Conservation (phyloP, 2,113 vertebrate genomes). For the Rousettus leschenaultii region DNA sequence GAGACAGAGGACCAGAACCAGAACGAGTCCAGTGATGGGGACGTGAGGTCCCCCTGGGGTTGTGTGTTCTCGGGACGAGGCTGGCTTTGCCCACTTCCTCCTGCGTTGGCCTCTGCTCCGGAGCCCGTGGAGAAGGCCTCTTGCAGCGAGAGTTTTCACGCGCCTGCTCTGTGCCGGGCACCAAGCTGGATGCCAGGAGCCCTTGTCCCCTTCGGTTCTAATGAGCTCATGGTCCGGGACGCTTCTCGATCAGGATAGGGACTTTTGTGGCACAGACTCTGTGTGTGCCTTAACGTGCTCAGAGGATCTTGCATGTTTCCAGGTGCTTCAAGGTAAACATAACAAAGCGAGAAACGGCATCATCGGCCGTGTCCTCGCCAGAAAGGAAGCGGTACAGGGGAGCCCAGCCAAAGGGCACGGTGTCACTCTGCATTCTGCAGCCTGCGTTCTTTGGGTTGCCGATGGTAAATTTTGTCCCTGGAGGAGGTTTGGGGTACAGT, state of each 20-base stretch:
- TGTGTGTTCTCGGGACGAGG: fast-evolving
- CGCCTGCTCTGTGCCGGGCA: fast-evolving
- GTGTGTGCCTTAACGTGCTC: background rate
- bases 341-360: background rate
- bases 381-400: background rate
- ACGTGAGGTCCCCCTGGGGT: background rate
- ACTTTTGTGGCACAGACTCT: too few species aligned
- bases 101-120: background rate
- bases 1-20: background rate
- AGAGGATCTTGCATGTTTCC: background rate
- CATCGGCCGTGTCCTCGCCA: background rate
- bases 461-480: background rate
- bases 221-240: fast-evolving
- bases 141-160: fast-evolving
- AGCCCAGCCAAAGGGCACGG: background rate
- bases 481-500: background rate
- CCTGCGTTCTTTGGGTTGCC: background rate
- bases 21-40: background rate
- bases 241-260: background rate
- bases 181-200: background rate
- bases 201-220: background rate
- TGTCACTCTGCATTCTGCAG: background rate
- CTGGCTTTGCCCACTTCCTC: background rate
- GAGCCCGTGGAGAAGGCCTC: background rate
- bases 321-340: background rate